These are phyloP conservation scores for Sternotherus odoratus DNA, from an alignment of 2,797 vertebrate species.

Conservation along the genomic window DNA sequence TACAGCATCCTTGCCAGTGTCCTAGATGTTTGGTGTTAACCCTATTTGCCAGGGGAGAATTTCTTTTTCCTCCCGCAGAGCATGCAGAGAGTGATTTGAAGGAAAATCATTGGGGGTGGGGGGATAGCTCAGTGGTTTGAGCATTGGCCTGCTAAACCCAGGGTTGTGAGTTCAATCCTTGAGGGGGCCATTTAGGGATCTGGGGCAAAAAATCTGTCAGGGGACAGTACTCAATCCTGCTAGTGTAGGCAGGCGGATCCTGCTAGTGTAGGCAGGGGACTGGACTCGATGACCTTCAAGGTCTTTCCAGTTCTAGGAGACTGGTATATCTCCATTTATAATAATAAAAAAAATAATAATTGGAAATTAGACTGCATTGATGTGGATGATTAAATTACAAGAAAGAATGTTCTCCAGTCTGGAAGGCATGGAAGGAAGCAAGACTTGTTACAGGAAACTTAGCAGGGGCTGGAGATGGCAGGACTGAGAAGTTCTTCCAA, in stretches of 20 bases:
- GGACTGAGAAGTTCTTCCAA: background rate
- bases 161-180: too few species aligned
- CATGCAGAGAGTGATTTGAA: background rate
- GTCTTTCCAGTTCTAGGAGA: too few species aligned
- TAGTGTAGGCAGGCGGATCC: too few species aligned
- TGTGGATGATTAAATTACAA: conserved; percentile 40
- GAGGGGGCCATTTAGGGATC: too few species aligned
- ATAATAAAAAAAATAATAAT: too few species aligned
- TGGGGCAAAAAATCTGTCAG: too few species aligned
- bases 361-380: conserved; percentile 53
- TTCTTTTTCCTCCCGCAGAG: conserved; percentile 36
- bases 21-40: conserved; percentile 25
- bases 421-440: conserved; percentile 38
- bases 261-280: too few species aligned
- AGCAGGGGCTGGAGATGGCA: conserved; percentile 6
- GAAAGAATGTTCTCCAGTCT: conserved; percentile 33
- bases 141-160: too few species aligned
- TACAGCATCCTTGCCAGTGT: conserved; percentile 5
- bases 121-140: too few species aligned
- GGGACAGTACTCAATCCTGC: too few species aligned
- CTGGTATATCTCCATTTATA: too few species aligned
- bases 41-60: background rate
- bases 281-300: too few species aligned
- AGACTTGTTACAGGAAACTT: background rate
- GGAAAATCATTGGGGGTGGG: conserved; percentile 58